These are phyloP conservation scores for Aleiodes testaceus DNA, from an alignment of 2,888 invertebrate genomes.

Conservation along the genomic window DNA sequence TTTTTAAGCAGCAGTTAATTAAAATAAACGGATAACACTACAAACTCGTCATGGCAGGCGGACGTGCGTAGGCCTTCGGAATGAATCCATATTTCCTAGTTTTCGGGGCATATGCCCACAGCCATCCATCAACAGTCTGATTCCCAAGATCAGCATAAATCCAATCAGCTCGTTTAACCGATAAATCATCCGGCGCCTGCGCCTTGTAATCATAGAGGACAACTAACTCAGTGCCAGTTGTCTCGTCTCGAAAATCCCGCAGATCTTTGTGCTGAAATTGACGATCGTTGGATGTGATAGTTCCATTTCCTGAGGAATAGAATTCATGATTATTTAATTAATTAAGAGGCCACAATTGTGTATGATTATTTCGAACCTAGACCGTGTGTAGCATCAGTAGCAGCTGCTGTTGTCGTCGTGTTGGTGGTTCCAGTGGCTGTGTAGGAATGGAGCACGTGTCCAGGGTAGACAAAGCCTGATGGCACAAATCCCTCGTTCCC, in stretches of 20 bases:
- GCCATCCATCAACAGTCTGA: constrained; percentile 95
- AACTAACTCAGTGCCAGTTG: constrained; percentile 88
- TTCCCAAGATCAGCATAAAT: constrained; percentile 95
- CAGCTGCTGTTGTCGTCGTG: constrained; percentile 61
- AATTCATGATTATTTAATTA: constrained; percentile 26
- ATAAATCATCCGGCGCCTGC: constrained; percentile 93
- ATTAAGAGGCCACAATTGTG: not conserved
- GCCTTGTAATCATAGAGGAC: constrained; percentile 97
- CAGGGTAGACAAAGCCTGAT: constrained; percentile 94
- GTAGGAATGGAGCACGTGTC: constrained; percentile 70
- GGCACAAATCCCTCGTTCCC: constrained; percentile 97
- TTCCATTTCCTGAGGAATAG: constrained; percentile 59
- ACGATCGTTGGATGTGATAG: constrained; percentile 56
- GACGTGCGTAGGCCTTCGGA: constrained; percentile 93
- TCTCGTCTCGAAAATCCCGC: constrained; percentile 69
- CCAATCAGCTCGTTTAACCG: constrained; percentile 94
- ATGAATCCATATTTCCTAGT: constrained; percentile 95
- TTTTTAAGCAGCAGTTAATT: no score
- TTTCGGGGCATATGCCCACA: constrained; percentile 96
- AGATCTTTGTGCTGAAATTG: constrained; percentile 67
- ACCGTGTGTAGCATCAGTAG: constrained; percentile 65
- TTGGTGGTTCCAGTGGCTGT: constrained; percentile 66
- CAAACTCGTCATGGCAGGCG: constrained; percentile 92
- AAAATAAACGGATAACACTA: constrained; percentile 65
- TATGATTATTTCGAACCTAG: constrained; percentile 58